Percentiles rank a stretch among this genome's conserved stretches.
Conservation (phyloP, 2,888 invertebrate species). For the Megamerina dolium region DNA sequence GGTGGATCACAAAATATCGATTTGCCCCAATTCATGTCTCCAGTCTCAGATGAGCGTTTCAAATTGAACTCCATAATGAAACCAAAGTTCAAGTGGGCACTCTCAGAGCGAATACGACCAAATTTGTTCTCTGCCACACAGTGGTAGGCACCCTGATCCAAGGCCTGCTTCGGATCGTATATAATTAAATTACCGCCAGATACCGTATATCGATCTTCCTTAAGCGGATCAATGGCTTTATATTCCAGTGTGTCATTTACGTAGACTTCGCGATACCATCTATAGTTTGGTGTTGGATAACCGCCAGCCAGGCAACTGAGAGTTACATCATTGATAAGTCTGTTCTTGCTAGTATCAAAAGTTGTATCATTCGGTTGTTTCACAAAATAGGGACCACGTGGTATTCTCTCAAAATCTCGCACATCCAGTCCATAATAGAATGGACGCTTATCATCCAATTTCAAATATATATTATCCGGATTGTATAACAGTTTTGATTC, state of each 20-base stretch:
- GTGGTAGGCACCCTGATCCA: slow-evolving; percentile 83
- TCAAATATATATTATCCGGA: slow-evolving; percentile 61
- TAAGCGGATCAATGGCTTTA: slow-evolving; percentile 69
- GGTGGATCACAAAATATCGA: slow-evolving; percentile 89
- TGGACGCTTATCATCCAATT: slow-evolving; percentile 71
- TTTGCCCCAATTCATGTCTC: slow-evolving; percentile 91
- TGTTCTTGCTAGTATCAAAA: slow-evolving; percentile 71
- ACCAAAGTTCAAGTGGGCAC: slow-evolving; percentile 82
- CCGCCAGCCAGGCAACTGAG: slow-evolving; percentile 79
- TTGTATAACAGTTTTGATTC: slow-evolving; percentile 53
- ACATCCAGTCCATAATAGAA: slow-evolving; percentile 83
- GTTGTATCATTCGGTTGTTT: slow-evolving; percentile 77
- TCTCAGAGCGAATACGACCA: slow-evolving; percentile 84
- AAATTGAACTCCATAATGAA: slow-evolving; percentile 85
- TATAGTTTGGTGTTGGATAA: slow-evolving; percentile 82
- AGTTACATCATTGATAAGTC: slow-evolving; percentile 66
- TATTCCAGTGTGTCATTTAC: slow-evolving; percentile 70
- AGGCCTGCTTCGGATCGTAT: slow-evolving; percentile 70
- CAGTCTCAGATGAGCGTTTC: slow-evolving; percentile 74
- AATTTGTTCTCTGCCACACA: slow-evolving; percentile 86
- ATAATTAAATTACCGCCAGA: slow-evolving; percentile 91
- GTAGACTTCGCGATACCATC: slow-evolving; percentile 86
- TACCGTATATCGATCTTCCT: slow-evolving; percentile 69
- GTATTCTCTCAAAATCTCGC: slow-evolving; percentile 71
- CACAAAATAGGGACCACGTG: slow-evolving; percentile 82